phyloP scores from a whole-genome alignment of 2,888 invertebrate species.

The Lomographa bimaculata region DNA sequence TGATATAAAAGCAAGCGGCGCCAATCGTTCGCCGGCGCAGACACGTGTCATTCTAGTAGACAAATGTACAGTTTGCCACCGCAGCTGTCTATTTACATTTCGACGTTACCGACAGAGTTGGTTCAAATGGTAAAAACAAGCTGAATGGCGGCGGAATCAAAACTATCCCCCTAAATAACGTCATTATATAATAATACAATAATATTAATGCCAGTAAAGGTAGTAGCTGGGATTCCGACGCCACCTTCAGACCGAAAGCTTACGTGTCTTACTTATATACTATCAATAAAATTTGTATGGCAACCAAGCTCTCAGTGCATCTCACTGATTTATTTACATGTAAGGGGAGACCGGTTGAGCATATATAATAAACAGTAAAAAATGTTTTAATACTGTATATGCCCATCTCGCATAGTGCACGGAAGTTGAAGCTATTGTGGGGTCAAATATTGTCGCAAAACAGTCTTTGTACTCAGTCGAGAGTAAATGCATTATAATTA shows the following conservation, averaged over 20 bases:
- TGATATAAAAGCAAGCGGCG: constrained; percentile 55
- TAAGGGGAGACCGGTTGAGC: constrained; percentile 30
- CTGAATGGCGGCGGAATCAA: constrained; percentile 2
- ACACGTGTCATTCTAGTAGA: constrained; percentile 24
- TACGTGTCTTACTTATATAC: constrained; percentile 65
- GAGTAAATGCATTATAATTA: constrained; percentile 60
- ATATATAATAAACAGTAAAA: constrained; percentile 15
- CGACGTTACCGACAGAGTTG: constrained; percentile 12
- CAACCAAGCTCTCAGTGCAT: constrained; percentile 78
- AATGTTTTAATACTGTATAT: constrained; percentile 6
- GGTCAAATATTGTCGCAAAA: constrained; percentile 61
- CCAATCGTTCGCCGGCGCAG: constrained; percentile 21
- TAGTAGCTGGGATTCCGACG: constrained; percentile 28
- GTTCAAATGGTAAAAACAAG: constrained; percentile 7
- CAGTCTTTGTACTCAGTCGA: constrained; percentile 71
- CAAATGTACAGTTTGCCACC: constrained; percentile 49
- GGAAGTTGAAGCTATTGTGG: constrained; percentile 10
- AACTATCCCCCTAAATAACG: background rate
- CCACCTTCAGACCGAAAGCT: constrained; percentile 44
- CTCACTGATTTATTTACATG: constrained; percentile 76
- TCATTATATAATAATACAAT: no score
- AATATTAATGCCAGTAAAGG: constrained; percentile 1
- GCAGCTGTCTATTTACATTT: constrained; percentile 59
- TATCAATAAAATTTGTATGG: constrained; percentile 79
- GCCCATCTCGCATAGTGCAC: constrained; percentile 14